Base-by-base conservation (phyloP, 2,113 vertebrate species). In the Epinephelus lanceolatus region DNA sequence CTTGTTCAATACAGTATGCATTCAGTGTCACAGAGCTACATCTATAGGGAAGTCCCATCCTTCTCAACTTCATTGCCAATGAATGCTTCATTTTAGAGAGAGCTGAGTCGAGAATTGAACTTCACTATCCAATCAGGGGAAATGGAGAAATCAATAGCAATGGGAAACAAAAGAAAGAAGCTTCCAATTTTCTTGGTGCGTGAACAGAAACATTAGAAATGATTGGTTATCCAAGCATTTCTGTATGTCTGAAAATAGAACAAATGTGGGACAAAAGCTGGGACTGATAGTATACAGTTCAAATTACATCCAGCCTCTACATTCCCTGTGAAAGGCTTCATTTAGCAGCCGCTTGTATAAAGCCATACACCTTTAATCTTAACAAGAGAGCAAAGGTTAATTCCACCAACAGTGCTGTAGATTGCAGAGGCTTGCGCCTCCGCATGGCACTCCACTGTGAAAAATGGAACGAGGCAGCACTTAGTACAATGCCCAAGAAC, bases 401-500 rank as follows among this genome's bases (percentile, higher is more conserved):
- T 90, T 88, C 69, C 33, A 14, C 19, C 86, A 23, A 62, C 71
- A 18, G 57, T 25, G 78, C 81, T 80, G 78, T 68, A 87, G 81
- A 91, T 91, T 87, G 89, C 78, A 60, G 68, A 82, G 71, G 79
- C 80, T 71, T 65, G 70, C 25, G 77, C 88, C 90, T 89, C 84
- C 66, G 71, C 90, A 89, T 65, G 80, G 75, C 86, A 86, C 89
- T 89, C 75, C 65, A 81, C 86, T 83, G 90, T 86, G 91, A 89
- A 92, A 91, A 89, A 87, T 87, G 65, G 80, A 85, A 74, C 5
- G 73, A 86, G 78, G 84, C 71, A 76, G 89, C 89, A 91, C 86
- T 92, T 88, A 91, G 81, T 52, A 81, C 83, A 89, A 87, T 86
- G 80, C 73, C 80, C 81, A 71, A 90, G 91, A 93, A 94, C 84